Conservation (phyloP, 2,888 invertebrate genomes). For the Rhorus exstirpatorius region DNA sequence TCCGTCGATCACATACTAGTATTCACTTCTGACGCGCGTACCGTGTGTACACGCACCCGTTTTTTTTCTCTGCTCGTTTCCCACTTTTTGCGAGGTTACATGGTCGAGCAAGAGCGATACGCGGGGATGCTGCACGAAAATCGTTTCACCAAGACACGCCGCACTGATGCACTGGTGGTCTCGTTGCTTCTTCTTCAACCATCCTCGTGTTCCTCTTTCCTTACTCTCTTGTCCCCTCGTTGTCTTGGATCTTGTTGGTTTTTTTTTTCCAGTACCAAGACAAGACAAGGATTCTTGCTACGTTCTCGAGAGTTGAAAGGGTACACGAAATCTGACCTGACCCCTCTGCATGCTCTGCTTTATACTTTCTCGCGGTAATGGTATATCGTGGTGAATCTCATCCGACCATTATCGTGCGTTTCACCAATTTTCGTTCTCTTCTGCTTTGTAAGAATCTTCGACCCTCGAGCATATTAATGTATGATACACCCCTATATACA, state of each 20-base stretch:
- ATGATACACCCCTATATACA: no score
- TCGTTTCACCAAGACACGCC: constrained; percentile 66
- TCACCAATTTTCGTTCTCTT: neutral
- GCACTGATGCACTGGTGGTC: constrained; percentile 69
- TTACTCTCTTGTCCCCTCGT: constrained; percentile 32
- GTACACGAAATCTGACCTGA: constrained; percentile 43
- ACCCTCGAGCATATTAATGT: neutral
- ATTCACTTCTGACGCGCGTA: no score
- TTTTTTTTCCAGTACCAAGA: neutral
- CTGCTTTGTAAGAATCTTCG: neutral
- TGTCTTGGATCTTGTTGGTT: constrained; percentile 16
- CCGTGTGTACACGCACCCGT: no score
- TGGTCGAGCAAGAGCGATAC: constrained; percentile 12
- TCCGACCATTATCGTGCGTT: neutral
- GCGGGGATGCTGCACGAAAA: constrained; percentile 66
- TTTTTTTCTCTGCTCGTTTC: constrained; percentile 56
- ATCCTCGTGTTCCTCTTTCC: constrained; percentile 41
- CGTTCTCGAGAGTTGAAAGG: constrained; percentile 22
- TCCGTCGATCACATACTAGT: no score
- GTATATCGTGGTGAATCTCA: neutral
- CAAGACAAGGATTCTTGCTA: constrained; percentile 1
- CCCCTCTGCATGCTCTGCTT: neutral
- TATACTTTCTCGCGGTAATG: constrained; percentile 14
- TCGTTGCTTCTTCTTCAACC: constrained; percentile 45
- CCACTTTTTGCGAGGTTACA: constrained; percentile 51